phyloP scores from a whole-genome alignment of 2,888 invertebrate species.

The Trisateles emortualis region DNA sequence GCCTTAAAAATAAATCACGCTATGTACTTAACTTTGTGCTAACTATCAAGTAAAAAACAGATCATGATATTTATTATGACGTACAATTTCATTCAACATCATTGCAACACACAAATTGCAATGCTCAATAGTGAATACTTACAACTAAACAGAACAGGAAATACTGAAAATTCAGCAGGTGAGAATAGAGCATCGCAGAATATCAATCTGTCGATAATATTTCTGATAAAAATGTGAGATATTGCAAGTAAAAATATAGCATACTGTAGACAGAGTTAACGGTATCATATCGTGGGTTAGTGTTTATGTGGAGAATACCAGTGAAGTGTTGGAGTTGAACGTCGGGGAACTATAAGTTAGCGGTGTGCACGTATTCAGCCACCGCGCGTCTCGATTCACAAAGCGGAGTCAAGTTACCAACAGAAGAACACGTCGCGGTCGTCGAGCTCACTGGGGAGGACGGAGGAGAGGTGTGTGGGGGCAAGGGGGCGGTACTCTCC shows the following conservation, averaged over 20 bases:
- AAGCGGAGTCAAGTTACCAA: slow-evolving; percentile 66
- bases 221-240: slow-evolving; percentile 10
- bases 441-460: slow-evolving; percentile 44
- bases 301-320: slow-evolving; percentile 53
- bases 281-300: slow-evolving; percentile 27
- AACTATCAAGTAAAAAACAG: no score
- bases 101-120: no score
- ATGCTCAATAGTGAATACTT: neutral
- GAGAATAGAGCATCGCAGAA: neutral
- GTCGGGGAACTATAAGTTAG: slow-evolving; percentile 50
- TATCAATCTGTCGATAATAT: neutral
- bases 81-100: no score
- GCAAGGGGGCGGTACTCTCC: slow-evolving; percentile 51
- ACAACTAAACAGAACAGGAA: neutral
- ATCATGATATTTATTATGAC: no score
- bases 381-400: slow-evolving; percentile 51
- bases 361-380: slow-evolving; percentile 55
- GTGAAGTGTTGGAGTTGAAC: slow-evolving; percentile 34
- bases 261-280: neutral
- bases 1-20: neutral
- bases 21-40: no score
- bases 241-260: slow-evolving; percentile 18
- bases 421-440: slow-evolving; percentile 63
- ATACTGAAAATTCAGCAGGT: neutral
- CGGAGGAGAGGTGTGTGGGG: slow-evolving; percentile 31